phyloP scores from a whole-genome alignment of 1,140 invertebrate species.

The Lanistes nyassanus region DNA sequence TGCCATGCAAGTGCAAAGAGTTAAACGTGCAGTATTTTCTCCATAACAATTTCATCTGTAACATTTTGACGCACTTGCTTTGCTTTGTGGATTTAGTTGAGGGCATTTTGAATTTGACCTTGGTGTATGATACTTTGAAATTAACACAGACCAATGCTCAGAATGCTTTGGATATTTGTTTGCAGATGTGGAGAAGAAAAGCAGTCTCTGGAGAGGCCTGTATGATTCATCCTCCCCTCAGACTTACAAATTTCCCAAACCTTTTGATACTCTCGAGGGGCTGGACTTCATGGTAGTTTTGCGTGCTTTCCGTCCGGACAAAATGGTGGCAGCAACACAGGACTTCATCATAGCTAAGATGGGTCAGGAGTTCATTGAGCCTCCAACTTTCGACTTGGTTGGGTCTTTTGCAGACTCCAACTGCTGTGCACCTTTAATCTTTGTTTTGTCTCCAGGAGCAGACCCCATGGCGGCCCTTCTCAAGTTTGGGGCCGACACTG shows the following conservation, averaged over 20 bases:
- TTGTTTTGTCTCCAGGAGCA: constrained; percentile 66
- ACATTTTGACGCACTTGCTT: not conserved
- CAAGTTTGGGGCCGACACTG: constrained; percentile 67
- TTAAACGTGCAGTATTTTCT: too few species aligned
- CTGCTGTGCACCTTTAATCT: constrained; percentile 64
- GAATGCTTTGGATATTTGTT: too few species aligned
- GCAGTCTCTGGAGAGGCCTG: constrained; percentile 66
- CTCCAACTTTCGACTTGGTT: constrained; percentile 66
- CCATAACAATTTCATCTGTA: not conserved
- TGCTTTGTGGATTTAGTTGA: not conserved
- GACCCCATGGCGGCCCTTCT: constrained; percentile 68
- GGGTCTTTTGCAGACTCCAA: constrained; percentile 65
- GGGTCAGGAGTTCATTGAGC: constrained; percentile 64
- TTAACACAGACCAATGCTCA: too few species aligned
- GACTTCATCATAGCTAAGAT: constrained; percentile 65
- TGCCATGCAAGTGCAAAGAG: too few species aligned
- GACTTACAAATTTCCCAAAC: constrained; percentile 49
- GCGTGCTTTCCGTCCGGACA: constrained; percentile 62
- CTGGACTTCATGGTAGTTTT: constrained; percentile 62
- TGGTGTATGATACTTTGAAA: not conserved
- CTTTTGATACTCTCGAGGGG: constrained; percentile 50
- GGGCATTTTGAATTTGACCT: not conserved
- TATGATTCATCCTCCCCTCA: constrained; percentile 65
- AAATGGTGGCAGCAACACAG: constrained; percentile 62
- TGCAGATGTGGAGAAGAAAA: constrained; percentile 60